Conservation (phyloP, 2,888 invertebrate species). For the Rhagonycha lutea region DNA sequence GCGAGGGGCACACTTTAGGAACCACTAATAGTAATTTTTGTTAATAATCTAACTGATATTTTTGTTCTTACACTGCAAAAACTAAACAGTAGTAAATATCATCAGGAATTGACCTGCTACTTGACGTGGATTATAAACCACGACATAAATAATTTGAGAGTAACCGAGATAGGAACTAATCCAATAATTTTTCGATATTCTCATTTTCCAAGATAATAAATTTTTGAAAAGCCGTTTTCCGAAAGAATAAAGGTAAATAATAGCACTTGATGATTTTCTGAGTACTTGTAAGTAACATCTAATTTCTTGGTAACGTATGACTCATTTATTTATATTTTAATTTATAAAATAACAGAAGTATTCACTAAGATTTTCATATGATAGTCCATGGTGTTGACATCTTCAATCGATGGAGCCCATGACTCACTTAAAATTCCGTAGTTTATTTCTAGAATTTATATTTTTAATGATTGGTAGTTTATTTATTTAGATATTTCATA, state of each 20-base stretch:
- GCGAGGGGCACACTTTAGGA: no score
- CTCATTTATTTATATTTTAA: background rate
- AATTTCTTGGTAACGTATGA: background rate
- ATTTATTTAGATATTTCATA: background rate
- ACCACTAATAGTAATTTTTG: no score
- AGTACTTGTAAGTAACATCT: background rate
- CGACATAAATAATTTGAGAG: no score
- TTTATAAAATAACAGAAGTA: background rate
- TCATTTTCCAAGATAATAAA: no score
- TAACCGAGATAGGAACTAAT: no score
- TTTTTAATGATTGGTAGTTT: background rate
- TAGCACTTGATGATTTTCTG: background rate
- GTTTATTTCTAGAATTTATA: background rate
- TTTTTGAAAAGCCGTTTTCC: no score
- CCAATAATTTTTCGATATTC: no score
- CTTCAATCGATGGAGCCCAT: constrained; percentile 5
- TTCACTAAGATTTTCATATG: background rate
- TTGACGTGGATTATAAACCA: background rate
- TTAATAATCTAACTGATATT: no score
- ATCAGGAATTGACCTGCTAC: no score
- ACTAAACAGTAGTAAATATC: no score
- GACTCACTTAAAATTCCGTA: constrained; percentile 7
- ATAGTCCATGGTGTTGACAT: constrained; percentile 6
- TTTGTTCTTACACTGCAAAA: no score
- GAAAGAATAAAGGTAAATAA: background rate